Evolutionary conservation across 2,888 invertebrate species (phyloP), one percentile per base, ranked within the genome.

Genomic region (Notodonta ziczac): DNA sequence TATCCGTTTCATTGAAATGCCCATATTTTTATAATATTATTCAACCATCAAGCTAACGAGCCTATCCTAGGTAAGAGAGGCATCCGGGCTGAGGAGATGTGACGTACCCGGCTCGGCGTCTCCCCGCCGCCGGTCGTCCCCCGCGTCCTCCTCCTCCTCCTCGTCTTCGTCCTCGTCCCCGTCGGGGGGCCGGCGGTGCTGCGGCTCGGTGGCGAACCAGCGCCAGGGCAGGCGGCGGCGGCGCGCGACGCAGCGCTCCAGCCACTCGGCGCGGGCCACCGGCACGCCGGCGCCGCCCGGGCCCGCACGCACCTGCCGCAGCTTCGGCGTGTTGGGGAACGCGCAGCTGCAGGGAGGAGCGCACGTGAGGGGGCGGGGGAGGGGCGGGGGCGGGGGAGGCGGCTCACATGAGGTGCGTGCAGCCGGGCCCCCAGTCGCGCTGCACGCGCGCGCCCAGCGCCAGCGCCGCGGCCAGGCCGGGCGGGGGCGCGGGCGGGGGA

Each of bases 311-410:
- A 97, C 96, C 87, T 96, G 95, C 58, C 95, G 94, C 84, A 97
- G 97, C 87, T 98, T 98, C 5, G 98, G 98, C 6, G 98, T 98
- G 86, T 97, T 97, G 6, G 95, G 91, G 89, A 98, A 98, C 12
- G 98, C 98, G 91, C 98, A 98, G 54, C 98, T 98, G 87, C 5
- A 1, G 40, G 7, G 24, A n/a, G 24, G 24, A 24, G 24, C 24
- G 24, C 24, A 24, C 24, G 24, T 24, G 24, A 24, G 24, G 24
- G 24, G 24, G 24, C 24, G 24, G 24, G 24, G 24, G 24, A 1
- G 24, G 24, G 24, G 24, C 24, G 24, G 24, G 24, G 24, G 24
- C 24, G 24, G 24, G 24, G 24, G 24, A 24, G 24, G 24, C n/a
- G n/a, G n/a, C n/a, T n/a, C n/a, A n/a, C n/a, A n/a, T n/a, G n/a